These are phyloP conservation scores for Apostichopus parvimensis DNA, from an alignment of 35 echinoderm and acorn worm genomes.

Conservation along the genomic window DNA sequence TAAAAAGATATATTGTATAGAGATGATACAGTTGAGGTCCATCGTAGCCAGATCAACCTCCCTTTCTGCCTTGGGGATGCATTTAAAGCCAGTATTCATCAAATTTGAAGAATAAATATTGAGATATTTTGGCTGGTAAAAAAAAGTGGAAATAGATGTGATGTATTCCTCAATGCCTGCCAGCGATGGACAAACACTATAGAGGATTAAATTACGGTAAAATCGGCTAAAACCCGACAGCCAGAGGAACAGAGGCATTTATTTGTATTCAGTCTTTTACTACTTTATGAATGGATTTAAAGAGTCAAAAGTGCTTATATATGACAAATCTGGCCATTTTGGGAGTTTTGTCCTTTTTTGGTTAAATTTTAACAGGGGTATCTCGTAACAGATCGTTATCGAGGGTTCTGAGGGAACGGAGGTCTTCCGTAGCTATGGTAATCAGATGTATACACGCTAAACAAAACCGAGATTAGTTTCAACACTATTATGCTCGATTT, in stretches of 20 bases:
- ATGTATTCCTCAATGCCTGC: background rate
- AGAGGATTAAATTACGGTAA: constrained; percentile 14
- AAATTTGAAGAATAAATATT: constrained; percentile 13
- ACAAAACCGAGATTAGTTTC: constrained; percentile 36
- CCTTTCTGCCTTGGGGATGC: background rate
- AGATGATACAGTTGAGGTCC: background rate
- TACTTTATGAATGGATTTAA: background rate
- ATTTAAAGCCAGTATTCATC: background rate
- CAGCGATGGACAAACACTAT: background rate
- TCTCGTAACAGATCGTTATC: constrained; percentile 11
- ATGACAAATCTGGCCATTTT: constrained; percentile 30
- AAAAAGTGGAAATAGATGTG: background rate
- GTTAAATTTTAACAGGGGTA: constrained; percentile 10
- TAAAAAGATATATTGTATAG: background rate
- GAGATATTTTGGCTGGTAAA: background rate
- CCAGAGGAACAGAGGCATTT: background rate
- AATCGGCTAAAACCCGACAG: background rate
- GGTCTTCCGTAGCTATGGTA: constrained; percentile 3
- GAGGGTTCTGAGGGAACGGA: background rate
- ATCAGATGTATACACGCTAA: constrained; percentile 21
- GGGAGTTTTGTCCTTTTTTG: constrained; percentile 41
- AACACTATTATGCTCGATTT: constrained; percentile 1
- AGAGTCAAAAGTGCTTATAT: background rate
- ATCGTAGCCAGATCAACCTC: background rate
- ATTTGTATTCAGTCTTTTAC: background rate